Conservation (phyloP, 53 echinoderm and acorn worm species). For the Antedon mediterranea region DNA sequence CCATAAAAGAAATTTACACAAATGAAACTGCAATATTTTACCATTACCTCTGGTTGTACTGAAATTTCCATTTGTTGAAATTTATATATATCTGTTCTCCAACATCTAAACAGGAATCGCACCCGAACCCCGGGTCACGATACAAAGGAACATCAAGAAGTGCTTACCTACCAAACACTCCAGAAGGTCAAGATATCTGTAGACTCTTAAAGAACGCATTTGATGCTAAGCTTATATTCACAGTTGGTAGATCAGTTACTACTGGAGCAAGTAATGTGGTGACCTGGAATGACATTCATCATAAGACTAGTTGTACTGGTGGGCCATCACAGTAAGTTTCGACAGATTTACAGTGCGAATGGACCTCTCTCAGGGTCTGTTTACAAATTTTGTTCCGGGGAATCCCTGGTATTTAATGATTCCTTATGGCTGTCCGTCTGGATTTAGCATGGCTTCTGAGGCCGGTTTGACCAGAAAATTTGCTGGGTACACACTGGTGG, state of each 20-base stretch:
- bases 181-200: conserved; percentile 20
- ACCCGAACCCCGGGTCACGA: conserved; percentile 15
- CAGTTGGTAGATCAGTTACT: conserved; percentile 21
- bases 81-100: background rate
- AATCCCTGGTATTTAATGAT: too few species aligned
- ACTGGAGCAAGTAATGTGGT: conserved; percentile 10
- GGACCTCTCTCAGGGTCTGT: too few species aligned
- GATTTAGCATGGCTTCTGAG: too few species aligned
- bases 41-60: too few species aligned
- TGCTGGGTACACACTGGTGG: too few species aligned
- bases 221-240: conserved; percentile 23
- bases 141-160: conserved; percentile 10
- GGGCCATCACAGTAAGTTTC: conserved; percentile 13
- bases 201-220: conserved; percentile 18
- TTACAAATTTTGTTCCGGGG: too few species aligned
- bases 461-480: too few species aligned
- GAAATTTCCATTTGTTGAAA: too few species aligned
- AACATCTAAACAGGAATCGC: conserved; percentile 10
- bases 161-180: conserved; percentile 26
- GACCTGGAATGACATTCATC: conserved; percentile 39
- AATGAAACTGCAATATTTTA: too few species aligned
- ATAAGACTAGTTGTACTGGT: conserved; percentile 21
- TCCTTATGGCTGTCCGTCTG: too few species aligned
- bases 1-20: too few species aligned
- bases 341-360: too few species aligned